phyloP scores from a whole-genome alignment of 2,113 vertebrate genomes.

The Triplophysa rosa region DNA sequence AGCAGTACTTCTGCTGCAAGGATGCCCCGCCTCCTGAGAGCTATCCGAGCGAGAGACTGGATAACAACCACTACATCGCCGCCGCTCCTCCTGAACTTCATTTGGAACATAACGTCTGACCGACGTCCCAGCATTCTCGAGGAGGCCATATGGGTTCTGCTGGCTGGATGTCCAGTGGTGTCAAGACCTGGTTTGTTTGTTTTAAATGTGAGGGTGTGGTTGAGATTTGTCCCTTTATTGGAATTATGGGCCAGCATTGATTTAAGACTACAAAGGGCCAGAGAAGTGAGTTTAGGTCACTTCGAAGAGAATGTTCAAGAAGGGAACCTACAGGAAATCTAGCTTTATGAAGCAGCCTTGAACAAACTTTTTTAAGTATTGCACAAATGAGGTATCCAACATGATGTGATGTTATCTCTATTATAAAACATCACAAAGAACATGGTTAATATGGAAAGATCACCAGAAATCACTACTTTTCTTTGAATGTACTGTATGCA shows the following conservation, averaged over 20 bases:
- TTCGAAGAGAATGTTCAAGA: neutral
- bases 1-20: slow-evolving; percentile 90
- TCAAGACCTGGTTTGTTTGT: slow-evolving; percentile 11
- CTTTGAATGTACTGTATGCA: slow-evolving; percentile 8
- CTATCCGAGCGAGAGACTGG: slow-evolving; percentile 72
- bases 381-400: slow-evolving; percentile 21
- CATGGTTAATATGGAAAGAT: slow-evolving; percentile 9
- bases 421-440: slow-evolving; percentile 3
- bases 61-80: slow-evolving; percentile 54
- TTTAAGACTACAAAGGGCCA: neutral
- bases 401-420: neutral
- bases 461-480: neutral
- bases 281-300: slow-evolving; percentile 9
- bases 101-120: slow-evolving; percentile 62
- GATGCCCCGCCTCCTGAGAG: slow-evolving; percentile 61
- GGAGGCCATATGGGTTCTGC: neutral
- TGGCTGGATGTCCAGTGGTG: neutral
- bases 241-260: slow-evolving; percentile 21
- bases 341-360: slow-evolving; percentile 21
- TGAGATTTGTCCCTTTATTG: neutral
- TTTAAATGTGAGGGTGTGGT: slow-evolving; percentile 42
- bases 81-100: slow-evolving; percentile 15
- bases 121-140: neutral
- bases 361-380: slow-evolving; percentile 19
- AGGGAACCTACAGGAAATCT: neutral